Base-by-base conservation (phyloP, 2,113 vertebrate genomes). In the Willisornis vidua region DNA sequence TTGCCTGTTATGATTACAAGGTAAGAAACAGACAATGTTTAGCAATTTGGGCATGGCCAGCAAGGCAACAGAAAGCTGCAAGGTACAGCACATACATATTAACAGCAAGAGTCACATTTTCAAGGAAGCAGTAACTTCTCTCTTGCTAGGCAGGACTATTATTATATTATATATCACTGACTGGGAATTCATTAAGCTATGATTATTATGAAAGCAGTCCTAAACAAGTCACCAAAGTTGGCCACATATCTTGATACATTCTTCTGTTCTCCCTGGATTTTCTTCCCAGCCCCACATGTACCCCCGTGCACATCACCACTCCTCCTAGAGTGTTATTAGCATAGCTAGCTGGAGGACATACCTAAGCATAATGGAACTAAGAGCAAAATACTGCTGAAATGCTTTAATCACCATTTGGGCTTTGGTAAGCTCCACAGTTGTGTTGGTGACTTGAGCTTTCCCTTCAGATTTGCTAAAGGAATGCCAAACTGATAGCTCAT, bases 391-490 rank as follows among this genome's bases (percentile, higher is more conserved):
- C 15, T 70, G 57, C 37, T 87, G 62, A 91, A 89, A 87, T 51
- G 24, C 66, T 90, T 75, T 63, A 51, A 79, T 49, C 39, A 43
- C 23, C 22, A 51, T 59, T 39, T 83, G 62, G 63, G 37, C 33
- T 95, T 83, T 71, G 16, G 25, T 74, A 80, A 96, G n/a, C 45
- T 88, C 52, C 57, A 68, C 19, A 46, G 35, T 84, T 75, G 31
- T 19, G 55, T 5, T 86, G 71, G 90, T 11, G 29, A 85, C 84
- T 87, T 89, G 18, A 89, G 48, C 23, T 46, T 89, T 84, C 76
- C 76, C n/a, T 89, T 85, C 70, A 78, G 66, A 68, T 89, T 94
- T 92, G 43, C 73, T 68, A 75, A 31, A 71, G n/a, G 29, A 87
- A 87, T 83, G 70, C 62, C 73, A 91, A 85, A 79, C 52, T 45